Base-by-base conservation (phyloP, 2,113 vertebrate genomes). In the Uria lomvia region DNA sequence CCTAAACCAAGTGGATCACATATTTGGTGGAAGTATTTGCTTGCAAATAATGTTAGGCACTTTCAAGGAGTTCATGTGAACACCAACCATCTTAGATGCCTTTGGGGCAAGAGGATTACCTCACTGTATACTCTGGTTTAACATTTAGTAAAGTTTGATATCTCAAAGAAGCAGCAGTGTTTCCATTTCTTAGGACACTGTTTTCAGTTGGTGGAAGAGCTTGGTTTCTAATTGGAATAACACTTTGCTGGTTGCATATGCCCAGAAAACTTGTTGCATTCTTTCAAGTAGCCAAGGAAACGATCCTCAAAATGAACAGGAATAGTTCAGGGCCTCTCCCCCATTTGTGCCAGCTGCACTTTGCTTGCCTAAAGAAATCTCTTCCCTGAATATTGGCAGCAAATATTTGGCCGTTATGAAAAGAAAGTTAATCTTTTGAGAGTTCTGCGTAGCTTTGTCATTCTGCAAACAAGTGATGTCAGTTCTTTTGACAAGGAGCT, bases 201-300 rank as follows among this genome's bases (percentile, higher is more conserved):
- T 74, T 76, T 60, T n/a, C 30, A 68, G 11, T 6, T 70, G 15
- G 26, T 73, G 32, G 19, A 80, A 88, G 62, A 73, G 9, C 65
- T 76, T 67, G 15, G 4, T 43, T 91, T 34, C 14, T 88, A 58
- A 62, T 8, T n/a, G 27, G 14, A 73, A 30, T 15, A 29, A 34
- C 27, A 75, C 17, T 82, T 86, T 53, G 29, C 26, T 73, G 24
- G 38, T 53, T 66, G 27, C 38, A 22, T 56, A n/a, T 70, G 23
- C 17, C 17, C 22, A 60, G 78, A 80, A 49, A 85, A 75, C 38
- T 88, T 88, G 50, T 71, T 65, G 27, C 71, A 80, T 86, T 93
- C 74, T 62, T 90, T 74, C 63, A 88, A 76, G 74, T 50, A 94
- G 59, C 76, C 68, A 58, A 47, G 82, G 96, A 96, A 94, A 95